Base-by-base conservation (phyloP, 2,888 invertebrate genomes). In the Drosophila atroscutellata region DNA sequence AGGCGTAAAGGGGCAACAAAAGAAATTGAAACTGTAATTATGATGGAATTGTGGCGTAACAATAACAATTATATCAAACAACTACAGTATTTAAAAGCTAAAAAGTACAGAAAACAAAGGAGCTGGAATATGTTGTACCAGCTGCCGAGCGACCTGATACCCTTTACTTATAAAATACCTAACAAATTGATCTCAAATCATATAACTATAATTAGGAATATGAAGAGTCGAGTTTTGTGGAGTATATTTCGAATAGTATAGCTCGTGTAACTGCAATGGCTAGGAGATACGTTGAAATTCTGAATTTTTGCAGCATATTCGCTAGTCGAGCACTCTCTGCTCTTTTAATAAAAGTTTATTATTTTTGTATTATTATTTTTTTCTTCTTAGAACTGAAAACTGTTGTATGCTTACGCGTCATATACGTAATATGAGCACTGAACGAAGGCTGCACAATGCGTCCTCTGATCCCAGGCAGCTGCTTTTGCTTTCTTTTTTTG, bases 11-110 rank as follows among this genome's bases (percentile, higher is more conserved):
- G 30, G 56, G 47, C 49, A 61, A 66, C 72, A 86, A 87, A 73
- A 73, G 70, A 74, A 80, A 77, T 66, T 80, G 68, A 72, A 83
- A 83, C 87, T 73, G 78, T 83, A 86, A 89, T 89, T 85, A 87
- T 83, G 86, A 70, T 65, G 70, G 45, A 66, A 42, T 57, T 75
- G 66, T 76, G 64, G 64, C 65, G 39, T 37, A 70, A 42, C 67
- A 68, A 62, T 61, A 64, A 45, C 59, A 61, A 56, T 37, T 62
- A 30, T 36, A 51, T 30, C 56, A 39, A 70, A 72, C 56, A 60
- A 37, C 26, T 56, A 59, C 65, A 62, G 55, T 52, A 51, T 36
- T 28, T 24, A 60, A 55, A 52, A 42, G 37, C 37, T 55, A 26
- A 55, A 49, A 15, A 56, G 56, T 39, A 55, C 61, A 30, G 51